Evolutionary conservation across 2,797 vertebrate species (phyloP).

Genomic region (Paedocypris micromegethes): DNA sequence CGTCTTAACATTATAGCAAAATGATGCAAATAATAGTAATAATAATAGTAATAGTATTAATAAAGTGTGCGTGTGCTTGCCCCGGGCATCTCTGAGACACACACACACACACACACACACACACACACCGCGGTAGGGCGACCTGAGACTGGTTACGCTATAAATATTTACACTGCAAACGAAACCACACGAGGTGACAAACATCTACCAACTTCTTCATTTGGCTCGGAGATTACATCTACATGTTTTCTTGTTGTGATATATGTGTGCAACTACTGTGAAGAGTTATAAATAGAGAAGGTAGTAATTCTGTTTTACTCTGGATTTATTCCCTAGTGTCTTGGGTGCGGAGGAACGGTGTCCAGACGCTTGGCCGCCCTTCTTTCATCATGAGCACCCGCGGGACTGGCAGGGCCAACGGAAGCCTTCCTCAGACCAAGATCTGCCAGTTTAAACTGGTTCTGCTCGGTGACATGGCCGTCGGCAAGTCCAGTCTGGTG

Average conservation of each 20-base stretch:
- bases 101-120: no score
- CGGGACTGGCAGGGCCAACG: constrained; percentile 70
- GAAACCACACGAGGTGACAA: neutral
- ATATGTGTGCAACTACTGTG: no score
- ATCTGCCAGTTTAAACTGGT: constrained; percentile 84
- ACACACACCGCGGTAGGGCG: no score
- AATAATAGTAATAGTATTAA: no score
- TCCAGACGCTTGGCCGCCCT: constrained; percentile 55
- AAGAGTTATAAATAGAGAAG: no score
- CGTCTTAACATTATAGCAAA: no score
- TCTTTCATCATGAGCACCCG: constrained; percentile 67
- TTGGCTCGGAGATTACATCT: no score
- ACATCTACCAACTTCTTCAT: constrained; percentile 7
- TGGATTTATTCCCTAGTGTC: neutral
- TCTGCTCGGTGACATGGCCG: constrained; percentile 79
- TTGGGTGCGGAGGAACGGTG: constrained; percentile 13
- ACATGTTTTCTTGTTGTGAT: no score
- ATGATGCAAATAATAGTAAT: no score
- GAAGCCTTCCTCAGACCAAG: constrained; percentile 74
- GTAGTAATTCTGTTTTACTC: neutral
- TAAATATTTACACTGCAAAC: constrained; percentile 16
- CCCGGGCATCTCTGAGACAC: no score
- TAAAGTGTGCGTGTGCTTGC: no score
- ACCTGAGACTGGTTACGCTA: neutral
- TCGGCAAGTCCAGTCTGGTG: constrained; percentile 81